These are phyloP conservation scores for Chaetophractus vellerosus DNA, from an alignment of 2,797 vertebrate species.

Conservation along the genomic window DNA sequence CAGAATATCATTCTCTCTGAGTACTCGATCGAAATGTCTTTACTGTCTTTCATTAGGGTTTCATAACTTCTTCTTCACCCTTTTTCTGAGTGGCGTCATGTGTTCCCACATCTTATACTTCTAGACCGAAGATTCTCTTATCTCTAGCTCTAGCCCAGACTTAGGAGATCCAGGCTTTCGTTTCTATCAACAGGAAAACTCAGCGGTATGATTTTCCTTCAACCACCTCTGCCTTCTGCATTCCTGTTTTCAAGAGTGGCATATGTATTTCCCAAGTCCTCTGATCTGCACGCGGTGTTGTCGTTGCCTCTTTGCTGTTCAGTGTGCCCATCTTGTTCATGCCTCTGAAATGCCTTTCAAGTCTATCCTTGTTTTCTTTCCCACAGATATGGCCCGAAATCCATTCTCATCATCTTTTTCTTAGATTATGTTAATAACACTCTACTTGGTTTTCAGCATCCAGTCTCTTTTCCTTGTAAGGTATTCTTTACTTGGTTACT, in stretches of 20 bases:
- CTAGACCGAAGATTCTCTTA: not conserved
- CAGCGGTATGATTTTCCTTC: not conserved
- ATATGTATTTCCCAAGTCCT: not conserved
- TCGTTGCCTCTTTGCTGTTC: not conserved
- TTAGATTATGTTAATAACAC: constrained; percentile 21
- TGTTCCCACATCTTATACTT: not conserved
- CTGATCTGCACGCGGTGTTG: not conserved
- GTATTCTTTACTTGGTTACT: constrained; percentile 48
- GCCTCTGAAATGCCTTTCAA: constrained; percentile 14
- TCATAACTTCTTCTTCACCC: not conserved
- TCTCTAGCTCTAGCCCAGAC: not conserved
- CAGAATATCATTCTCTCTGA: not conserved
- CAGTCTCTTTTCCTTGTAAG: constrained; percentile 10
- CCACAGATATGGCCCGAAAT: not conserved
- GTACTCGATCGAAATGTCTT: not conserved
- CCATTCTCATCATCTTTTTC: not conserved
- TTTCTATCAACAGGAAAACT: not conserved
- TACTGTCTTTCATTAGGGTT: not conserved
- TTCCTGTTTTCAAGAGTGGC: not conserved
- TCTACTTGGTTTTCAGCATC: constrained; percentile 25
- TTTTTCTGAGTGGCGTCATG: not conserved
- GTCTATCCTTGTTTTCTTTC: not conserved
- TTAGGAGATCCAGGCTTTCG: not conserved
- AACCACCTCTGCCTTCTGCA: not conserved
- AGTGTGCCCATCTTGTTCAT: not conserved